phyloP scores from a whole-genome alignment of 2,113 vertebrate species.

The Oenanthe oenanthe region DNA sequence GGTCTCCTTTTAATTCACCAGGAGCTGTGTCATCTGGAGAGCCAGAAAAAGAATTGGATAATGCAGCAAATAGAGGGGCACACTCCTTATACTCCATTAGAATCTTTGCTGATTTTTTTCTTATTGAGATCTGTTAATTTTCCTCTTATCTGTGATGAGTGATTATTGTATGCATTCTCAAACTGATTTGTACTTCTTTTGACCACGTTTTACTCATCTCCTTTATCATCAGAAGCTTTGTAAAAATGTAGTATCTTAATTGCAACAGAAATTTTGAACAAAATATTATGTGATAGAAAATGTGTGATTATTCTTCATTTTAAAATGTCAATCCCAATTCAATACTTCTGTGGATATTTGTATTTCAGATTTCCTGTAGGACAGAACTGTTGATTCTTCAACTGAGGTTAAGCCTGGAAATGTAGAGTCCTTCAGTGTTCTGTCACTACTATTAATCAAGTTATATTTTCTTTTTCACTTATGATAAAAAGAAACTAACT shows the following conservation, averaged over 20 bases:
- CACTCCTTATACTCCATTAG: background rate
- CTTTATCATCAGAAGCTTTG: background rate
- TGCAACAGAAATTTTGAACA: background rate
- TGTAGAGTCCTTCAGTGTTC: background rate
- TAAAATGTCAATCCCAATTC: background rate
- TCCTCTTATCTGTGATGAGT: background rate
- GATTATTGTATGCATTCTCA: background rate
- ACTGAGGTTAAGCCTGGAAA: background rate
- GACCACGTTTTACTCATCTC: background rate
- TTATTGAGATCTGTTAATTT: background rate
- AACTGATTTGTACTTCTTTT: background rate
- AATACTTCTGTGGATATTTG: background rate
- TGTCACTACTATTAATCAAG: background rate
- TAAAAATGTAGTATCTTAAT: background rate
- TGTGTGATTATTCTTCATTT: background rate
- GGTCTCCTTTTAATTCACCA: background rate
- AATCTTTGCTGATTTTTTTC: background rate
- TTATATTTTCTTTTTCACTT: constrained; percentile 61
- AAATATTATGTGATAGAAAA: background rate
- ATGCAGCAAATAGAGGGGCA: background rate
- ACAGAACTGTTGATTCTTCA: background rate
- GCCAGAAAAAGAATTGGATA: background rate
- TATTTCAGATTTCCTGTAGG: background rate
- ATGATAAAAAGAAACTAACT: constrained; percentile 80
- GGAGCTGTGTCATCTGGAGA: background rate